phyloP scores from a whole-genome alignment of 2,888 invertebrate species.

The Herminia tarsipennalis region DNA sequence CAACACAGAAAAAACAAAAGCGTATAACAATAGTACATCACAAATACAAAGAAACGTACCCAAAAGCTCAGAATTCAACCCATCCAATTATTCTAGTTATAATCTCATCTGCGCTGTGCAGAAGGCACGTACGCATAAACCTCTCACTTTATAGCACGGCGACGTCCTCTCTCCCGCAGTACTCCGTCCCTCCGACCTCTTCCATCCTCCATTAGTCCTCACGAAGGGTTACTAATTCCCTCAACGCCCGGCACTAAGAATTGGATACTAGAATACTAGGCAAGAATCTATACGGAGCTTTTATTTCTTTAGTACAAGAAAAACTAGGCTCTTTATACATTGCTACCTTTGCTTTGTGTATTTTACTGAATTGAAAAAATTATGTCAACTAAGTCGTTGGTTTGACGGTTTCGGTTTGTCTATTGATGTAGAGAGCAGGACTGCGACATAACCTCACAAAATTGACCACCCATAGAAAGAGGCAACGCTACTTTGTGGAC shows the following conservation, averaged over 20 bases:
- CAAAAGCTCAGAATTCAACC: conserved; percentile 10
- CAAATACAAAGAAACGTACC: conserved; percentile 1
- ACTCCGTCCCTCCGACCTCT: conserved; percentile 4
- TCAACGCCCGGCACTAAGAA: conserved; percentile 30
- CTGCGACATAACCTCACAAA: too few relatives aligned
- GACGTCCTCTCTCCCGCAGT: conserved; percentile 37
- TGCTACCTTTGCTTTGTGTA: neutral
- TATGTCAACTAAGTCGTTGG: too few relatives aligned
- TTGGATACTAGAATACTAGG: conserved; percentile 34
- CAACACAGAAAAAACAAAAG: too few relatives aligned
- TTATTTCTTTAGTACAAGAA: conserved; percentile 20
- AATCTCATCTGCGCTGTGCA: conserved; percentile 25
- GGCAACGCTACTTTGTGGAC: too few relatives aligned
- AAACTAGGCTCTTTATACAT: neutral
- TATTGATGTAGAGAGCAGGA: too few relatives aligned
- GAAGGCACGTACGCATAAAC: conserved; percentile 39
- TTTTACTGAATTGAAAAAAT: too few relatives aligned
- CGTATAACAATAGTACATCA: too few relatives aligned
- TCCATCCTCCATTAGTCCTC: conserved; percentile 34
- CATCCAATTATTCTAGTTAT: conserved; percentile 39
- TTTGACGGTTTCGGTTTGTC: too few relatives aligned
- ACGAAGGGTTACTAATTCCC: conserved; percentile 45
- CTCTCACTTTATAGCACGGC: conserved; percentile 35
- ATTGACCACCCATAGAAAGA: too few relatives aligned
- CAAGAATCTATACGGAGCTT: conserved; percentile 24